Base-by-base conservation (phyloP, 2,113 vertebrate species). In the Hippocampus abdominalis region DNA sequence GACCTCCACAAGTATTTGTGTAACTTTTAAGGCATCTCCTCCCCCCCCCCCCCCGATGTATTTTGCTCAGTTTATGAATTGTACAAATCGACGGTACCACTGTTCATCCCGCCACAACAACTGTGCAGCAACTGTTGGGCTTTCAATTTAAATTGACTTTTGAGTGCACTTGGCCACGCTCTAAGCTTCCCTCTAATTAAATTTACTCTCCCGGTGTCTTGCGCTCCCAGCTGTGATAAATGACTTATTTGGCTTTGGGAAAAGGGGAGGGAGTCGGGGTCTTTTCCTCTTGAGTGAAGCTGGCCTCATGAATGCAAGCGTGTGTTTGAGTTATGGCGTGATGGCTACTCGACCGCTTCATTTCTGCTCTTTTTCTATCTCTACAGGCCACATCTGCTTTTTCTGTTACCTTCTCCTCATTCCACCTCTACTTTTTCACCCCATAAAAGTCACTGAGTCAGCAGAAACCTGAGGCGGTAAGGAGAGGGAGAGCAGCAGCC, bases 331-430 rank as follows among this genome's bases (percentile, higher is more conserved):
- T 73, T 60, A 12, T 21, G 32, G 49, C 68, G 68, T 83, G 84
- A 78, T 68, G 63, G 73, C 72, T 74, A 70, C 81, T 85, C 81
- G 77, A 80, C 80, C 84, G 74, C 73, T 27, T 70, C 66, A 63
- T 66, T 61, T 74, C 66, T 69, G 8, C 65, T 48, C 64, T 75
- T 63, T 71, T 71, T 60, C 53, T 63, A 57, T 73, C 77, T 81
- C 69, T 54, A 60, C 72, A 79, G 79, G 75, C 76, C 82, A 86
- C 88, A 91, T 90, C 86, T 90, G 89, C 81, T 88, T 87, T 83
- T 78, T 86, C 70, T 81, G 72, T 77, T 76, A 63, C 72, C 40
- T 76, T 62, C 8, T 67, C 53, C 74, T 70, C 15, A 62, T 60
- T 72, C 74, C 72, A 56, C 29, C 75, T 79, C 71, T 74, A 32